Evolutionary conservation across 2,113 vertebrate genomes (phyloP).

Genomic region (Heterochromis multidens): DNA sequence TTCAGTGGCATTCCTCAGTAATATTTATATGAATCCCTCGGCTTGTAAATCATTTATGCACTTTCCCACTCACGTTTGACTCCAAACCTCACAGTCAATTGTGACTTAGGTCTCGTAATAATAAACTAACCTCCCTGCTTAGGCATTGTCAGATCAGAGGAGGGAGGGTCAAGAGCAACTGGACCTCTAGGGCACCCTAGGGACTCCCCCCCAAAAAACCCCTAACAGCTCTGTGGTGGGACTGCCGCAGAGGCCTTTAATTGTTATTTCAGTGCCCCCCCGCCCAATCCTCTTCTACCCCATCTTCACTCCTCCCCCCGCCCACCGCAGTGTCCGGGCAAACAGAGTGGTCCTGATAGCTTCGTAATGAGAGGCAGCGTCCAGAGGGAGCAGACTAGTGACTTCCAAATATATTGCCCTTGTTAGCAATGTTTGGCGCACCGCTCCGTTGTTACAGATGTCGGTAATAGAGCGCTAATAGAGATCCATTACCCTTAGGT

Average conservation of each 20-base stretch:
- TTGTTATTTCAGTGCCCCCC: constrained; percentile 65
- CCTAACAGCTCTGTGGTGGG: constrained; percentile 30
- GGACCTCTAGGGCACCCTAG: constrained; percentile 59
- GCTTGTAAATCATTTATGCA: constrained; percentile 65
- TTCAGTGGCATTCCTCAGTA: constrained; percentile 56
- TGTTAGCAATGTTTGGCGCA: constrained; percentile 75
- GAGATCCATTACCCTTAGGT: constrained; percentile 76
- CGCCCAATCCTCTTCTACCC: constrained; percentile 8
- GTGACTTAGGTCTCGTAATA: constrained; percentile 46
- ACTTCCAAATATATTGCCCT: constrained; percentile 79
- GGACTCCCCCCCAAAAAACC: constrained; percentile 32
- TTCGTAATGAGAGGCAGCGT: constrained; percentile 67
- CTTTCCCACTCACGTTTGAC: constrained; percentile 60
- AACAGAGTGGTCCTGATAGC: constrained; percentile 73
- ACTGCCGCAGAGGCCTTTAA: constrained; percentile 55
- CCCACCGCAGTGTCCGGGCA: constrained; percentile 46
- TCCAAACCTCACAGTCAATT: constrained; percentile 43
- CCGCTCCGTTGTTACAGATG: constrained; percentile 73
- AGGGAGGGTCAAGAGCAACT: constrained; percentile 61
- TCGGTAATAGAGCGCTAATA: constrained; percentile 76
- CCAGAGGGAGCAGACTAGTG: constrained; percentile 67
- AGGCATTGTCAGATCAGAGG: constrained; percentile 51
- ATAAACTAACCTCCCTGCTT: constrained; percentile 55
- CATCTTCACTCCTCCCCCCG: constrained; percentile 23
- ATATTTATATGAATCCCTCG: constrained; percentile 58